phyloP scores from a whole-genome alignment of 2,888 invertebrate species.

The Pollenia griseotomentosa region DNA sequence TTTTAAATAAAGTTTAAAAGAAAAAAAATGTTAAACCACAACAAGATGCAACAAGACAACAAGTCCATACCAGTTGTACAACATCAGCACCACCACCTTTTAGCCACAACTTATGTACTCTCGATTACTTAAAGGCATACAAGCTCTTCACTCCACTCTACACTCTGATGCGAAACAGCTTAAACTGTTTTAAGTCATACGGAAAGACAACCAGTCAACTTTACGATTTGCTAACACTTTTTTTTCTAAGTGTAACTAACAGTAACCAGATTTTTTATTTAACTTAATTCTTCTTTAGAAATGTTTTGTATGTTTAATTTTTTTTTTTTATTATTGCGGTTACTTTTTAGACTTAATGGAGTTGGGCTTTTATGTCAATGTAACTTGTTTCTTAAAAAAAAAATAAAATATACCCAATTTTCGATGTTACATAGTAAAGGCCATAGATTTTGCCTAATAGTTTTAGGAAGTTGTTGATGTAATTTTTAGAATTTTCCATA shows the following conservation, averaged over 20 bases:
- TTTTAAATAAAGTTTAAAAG: slow-evolving; percentile 15
- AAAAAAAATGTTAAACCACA: slow-evolving; percentile 52
- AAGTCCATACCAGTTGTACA: slow-evolving; percentile 68
- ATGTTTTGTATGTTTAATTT: neutral
- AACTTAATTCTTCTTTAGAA: slow-evolving; percentile 39
- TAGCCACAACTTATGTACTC: slow-evolving; percentile 7
- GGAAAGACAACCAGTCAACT: slow-evolving; percentile 2
- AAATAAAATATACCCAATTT: slow-evolving; percentile 9
- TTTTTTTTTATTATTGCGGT: slow-evolving; percentile 34
- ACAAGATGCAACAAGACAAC: slow-evolving; percentile 62
- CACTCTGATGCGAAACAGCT: neutral
- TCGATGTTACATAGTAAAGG: slow-evolving; percentile 14
- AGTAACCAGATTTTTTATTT: slow-evolving; percentile 56
- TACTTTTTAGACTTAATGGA: slow-evolving; percentile 40
- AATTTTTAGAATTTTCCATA: slow-evolving; percentile 2
- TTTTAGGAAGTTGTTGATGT: slow-evolving; percentile 16
- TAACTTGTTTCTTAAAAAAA: slow-evolving; percentile 27
- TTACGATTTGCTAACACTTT: slow-evolving; percentile 16
- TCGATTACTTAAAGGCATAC: slow-evolving; percentile 37
- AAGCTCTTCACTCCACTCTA: neutral
- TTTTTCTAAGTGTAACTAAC: slow-evolving; percentile 29
- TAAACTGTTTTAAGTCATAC: slow-evolving; percentile 9
- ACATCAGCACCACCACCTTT: slow-evolving; percentile 49
- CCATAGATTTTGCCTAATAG: neutral
- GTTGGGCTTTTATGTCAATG: slow-evolving; percentile 54